Percentiles rank a stretch among this genome's conserved stretches.
These are phyloP conservation scores for Molanna angustata DNA, from an alignment of 2,888 invertebrate genomes.

Conservation along the genomic window DNA sequence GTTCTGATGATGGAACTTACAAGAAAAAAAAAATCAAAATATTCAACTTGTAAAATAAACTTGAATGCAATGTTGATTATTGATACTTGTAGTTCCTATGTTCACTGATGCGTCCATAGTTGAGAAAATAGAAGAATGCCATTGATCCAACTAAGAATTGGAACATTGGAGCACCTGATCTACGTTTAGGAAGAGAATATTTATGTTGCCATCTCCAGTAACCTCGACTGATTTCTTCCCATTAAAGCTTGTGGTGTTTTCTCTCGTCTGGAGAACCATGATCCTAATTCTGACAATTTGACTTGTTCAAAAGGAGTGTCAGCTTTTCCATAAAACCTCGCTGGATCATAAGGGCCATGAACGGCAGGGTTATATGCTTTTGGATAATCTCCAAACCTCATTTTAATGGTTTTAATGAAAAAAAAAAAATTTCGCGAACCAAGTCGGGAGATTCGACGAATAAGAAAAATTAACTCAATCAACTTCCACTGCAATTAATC, in stretches of 20 bases:
- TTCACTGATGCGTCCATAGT: slow-evolving; percentile 78
- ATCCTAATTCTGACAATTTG: slow-evolving; percentile 77
- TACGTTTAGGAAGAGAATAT: slow-evolving; percentile 74
- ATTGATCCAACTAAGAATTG: slow-evolving; percentile 68
- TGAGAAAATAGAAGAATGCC: slow-evolving; percentile 76
- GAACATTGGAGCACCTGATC: slow-evolving; percentile 74
- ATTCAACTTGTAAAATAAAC: too few relatives aligned
- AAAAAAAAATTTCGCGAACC: too few relatives aligned
- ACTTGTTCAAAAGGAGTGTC: slow-evolving; percentile 87
- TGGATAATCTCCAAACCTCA: slow-evolving; percentile 90
- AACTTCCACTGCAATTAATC: too few relatives aligned
- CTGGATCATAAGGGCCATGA: slow-evolving; percentile 94
- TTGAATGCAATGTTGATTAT: too few relatives aligned
- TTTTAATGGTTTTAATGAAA: too few relatives aligned
- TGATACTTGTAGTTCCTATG: too few relatives aligned
- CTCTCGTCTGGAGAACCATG: slow-evolving; percentile 84
- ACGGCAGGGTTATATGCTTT: slow-evolving; percentile 83
- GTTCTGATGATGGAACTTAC: too few relatives aligned
- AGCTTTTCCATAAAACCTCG: slow-evolving; percentile 93
- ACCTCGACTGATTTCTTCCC: slow-evolving; percentile 72
- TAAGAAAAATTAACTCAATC: too few relatives aligned
- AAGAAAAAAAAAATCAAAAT: too few relatives aligned
- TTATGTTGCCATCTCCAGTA: slow-evolving; percentile 94
- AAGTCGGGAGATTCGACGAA: too few relatives aligned
- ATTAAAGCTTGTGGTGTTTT: slow-evolving; percentile 67